These are phyloP conservation scores for Venturia canescens DNA, from an alignment of 1,140 invertebrate species.

Conservation along the genomic window DNA sequence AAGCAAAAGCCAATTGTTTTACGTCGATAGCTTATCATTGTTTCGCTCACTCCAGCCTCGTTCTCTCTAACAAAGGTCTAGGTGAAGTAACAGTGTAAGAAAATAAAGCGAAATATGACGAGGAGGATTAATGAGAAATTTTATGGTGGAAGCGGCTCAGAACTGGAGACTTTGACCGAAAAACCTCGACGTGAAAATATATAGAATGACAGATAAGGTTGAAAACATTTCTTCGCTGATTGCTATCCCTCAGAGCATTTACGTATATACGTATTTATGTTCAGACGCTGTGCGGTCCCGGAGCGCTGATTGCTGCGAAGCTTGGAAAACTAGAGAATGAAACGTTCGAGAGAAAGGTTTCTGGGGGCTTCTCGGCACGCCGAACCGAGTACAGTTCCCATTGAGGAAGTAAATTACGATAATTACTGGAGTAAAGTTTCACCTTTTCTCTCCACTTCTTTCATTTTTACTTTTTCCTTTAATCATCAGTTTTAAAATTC, in stretches of 20 bases:
- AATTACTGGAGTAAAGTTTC: slow-evolving; percentile 2
- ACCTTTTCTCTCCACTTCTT: neutral
- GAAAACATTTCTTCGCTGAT: slow-evolving; percentile 8
- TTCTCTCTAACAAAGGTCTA: neutral
- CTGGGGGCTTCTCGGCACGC: neutral
- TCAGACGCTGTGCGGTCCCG: neutral
- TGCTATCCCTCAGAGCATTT: neutral
- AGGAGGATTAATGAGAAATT: neutral
- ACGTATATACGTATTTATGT: neutral
- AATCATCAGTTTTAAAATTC: neutral
- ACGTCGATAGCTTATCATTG: neutral
- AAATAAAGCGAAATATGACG: neutral
- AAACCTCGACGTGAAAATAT: neutral
- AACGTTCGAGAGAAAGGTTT: slow-evolving; percentile 5
- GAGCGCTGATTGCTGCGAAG: slow-evolving; percentile 1
- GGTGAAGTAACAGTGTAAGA: neutral
- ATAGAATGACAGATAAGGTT: neutral
- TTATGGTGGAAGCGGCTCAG: neutral
- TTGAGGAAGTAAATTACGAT: slow-evolving; percentile 14
- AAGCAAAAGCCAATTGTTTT: neutral
- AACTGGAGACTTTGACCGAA: neutral
- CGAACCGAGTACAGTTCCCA: neutral
- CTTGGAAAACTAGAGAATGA: neutral
- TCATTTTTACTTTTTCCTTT: neutral
- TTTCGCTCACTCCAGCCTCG: neutral